phyloP scores from a whole-genome alignment of 2,888 invertebrate species.

The Idaea aversata region DNA sequence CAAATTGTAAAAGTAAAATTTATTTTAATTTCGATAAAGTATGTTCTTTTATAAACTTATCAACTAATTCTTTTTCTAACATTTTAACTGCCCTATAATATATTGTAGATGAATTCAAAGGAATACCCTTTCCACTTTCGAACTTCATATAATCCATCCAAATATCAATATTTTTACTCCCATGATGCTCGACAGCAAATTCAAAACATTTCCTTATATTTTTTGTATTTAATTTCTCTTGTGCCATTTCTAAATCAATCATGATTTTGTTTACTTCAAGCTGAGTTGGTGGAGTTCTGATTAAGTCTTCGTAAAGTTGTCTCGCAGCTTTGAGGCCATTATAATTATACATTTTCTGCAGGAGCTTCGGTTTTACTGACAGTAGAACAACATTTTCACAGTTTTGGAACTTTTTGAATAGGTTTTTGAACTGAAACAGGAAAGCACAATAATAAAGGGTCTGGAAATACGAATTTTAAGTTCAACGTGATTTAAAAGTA shows the following conservation, averaged over 20 bases:
- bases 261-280: conserved; percentile 82
- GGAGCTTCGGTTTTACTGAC: conserved; percentile 80
- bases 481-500: too few species aligned
- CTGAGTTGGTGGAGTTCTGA: conserved; percentile 80
- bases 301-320: conserved; percentile 81
- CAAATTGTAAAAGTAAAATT: conserved; percentile 13
- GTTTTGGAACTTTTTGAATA: conserved; percentile 63
- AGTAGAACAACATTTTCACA: conserved; percentile 73
- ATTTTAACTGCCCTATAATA: conserved; percentile 82
- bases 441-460: neutral
- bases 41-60: conserved; percentile 77
- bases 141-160: conserved; percentile 88
- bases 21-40: conserved; percentile 73
- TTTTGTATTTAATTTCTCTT: conserved; percentile 67
- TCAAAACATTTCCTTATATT: conserved; percentile 82
- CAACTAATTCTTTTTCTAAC: conserved; percentile 75
- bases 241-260: conserved; percentile 76
- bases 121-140: conserved; percentile 82
- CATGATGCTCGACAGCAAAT: conserved; percentile 83
- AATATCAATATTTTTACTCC: conserved; percentile 81
- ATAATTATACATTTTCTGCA: conserved; percentile 78
- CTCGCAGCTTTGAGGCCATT: conserved; percentile 81
- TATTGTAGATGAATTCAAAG: conserved; percentile 76
- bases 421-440: conserved; percentile 58
- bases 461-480: neutral